Percentiles rank a stretch among this genome's conserved stretches.
Evolutionary conservation across 2,888 invertebrate genomes (phyloP).

Genomic region (Chrysolina oricalcia): DNA sequence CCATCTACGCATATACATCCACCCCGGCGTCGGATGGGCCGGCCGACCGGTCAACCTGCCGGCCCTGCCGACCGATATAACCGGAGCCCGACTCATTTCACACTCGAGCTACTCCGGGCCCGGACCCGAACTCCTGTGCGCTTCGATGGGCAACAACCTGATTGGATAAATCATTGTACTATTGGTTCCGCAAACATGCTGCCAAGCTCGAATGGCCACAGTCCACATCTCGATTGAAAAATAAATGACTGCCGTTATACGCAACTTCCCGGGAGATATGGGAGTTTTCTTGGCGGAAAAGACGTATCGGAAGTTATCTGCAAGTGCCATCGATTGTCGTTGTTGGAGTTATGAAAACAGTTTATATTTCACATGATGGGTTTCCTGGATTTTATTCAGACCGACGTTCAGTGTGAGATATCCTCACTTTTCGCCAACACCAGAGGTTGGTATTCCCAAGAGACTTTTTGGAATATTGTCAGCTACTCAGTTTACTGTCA

Average conservation of each 20-base stretch:
- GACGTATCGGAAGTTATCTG: not conserved
- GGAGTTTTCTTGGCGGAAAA: slow-evolving; percentile 29
- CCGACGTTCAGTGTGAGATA: too few species aligned
- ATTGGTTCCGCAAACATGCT: slow-evolving; percentile 64
- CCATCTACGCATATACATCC: slow-evolving; percentile 6
- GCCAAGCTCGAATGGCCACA: slow-evolving; percentile 52
- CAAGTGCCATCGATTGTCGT: not conserved
- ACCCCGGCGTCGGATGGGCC: slow-evolving; percentile 56
- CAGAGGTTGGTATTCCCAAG: too few species aligned
- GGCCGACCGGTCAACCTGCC: slow-evolving; percentile 21
- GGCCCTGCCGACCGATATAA: slow-evolving; percentile 46
- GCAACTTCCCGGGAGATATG: slow-evolving; percentile 28
- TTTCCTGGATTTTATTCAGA: too few species aligned
- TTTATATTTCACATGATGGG: too few species aligned
- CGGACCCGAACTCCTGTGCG: slow-evolving; percentile 62
- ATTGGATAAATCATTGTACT: slow-evolving; percentile 67
- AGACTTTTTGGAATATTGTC: too few species aligned
- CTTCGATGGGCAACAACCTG: slow-evolving; percentile 64
- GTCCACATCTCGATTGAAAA: slow-evolving; percentile 57
- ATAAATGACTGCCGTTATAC: slow-evolving; percentile 55
- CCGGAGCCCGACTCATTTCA: slow-evolving; percentile 65
- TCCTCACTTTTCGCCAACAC: too few species aligned
- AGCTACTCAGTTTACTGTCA: too few species aligned
- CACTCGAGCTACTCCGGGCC: slow-evolving; percentile 61
- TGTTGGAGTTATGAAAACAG: not conserved